phyloP scores from a whole-genome alignment of 2,113 vertebrate genomes.

The Triplophysa rosa region DNA sequence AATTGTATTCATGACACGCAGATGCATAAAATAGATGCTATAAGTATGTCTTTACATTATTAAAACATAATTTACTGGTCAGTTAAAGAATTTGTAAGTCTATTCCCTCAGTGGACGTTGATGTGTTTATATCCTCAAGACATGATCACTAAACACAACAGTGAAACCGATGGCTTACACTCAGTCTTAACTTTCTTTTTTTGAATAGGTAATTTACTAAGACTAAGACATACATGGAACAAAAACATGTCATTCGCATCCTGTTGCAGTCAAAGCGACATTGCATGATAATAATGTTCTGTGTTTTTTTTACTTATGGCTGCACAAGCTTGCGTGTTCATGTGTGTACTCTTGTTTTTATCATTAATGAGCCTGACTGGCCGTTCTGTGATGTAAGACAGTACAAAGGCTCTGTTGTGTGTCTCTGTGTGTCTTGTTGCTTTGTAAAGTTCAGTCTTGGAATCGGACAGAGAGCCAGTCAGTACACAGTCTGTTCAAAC shows the following conservation, averaged over 20 bases:
- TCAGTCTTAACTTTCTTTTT: not conserved
- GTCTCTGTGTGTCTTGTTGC: conserved; percentile 11
- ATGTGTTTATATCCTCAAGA: not conserved
- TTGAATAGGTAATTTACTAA: too few species aligned
- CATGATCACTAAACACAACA: too few species aligned
- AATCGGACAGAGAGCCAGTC: conserved; percentile 22
- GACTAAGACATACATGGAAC: too few species aligned
- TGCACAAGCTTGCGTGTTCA: conserved; percentile 1
- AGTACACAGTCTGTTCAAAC: conserved; percentile 16
- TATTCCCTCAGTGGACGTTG: not conserved
- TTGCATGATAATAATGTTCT: not conserved
- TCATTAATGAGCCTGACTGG: conserved; percentile 10
- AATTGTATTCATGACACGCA: not conserved
- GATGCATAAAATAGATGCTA: too few species aligned
- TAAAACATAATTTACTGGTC: too few species aligned
- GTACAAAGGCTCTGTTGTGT: conserved; percentile 37
- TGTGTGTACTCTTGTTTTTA: conserved; percentile 21
- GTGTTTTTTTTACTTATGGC: not conserved
- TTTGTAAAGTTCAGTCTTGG: conserved; percentile 1
- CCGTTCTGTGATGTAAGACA: conserved; percentile 14
- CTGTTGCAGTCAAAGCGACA: not conserved
- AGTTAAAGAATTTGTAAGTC: not conserved
- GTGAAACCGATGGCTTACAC: not conserved
- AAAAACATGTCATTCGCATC: too few species aligned
- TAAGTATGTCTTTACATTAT: too few species aligned